These are phyloP conservation scores for Circaetus cinerascens DNA, from an alignment of 2,113 vertebrate genomes.

Conservation along the genomic window DNA sequence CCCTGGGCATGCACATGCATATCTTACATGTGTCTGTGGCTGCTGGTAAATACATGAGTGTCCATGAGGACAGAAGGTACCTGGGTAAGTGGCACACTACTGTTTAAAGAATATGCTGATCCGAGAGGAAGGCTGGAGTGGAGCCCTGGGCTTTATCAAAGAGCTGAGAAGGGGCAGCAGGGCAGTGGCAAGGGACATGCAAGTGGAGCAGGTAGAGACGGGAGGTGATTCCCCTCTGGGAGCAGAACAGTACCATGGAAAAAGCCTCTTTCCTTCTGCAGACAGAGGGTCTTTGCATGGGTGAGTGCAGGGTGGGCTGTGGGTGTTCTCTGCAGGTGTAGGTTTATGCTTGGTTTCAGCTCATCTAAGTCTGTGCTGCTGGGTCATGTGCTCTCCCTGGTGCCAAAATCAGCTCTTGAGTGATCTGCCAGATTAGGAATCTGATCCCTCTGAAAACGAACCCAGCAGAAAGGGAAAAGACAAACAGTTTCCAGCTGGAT, in stretches of 20 bases:
- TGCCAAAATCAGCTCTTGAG: conserved; percentile 52
- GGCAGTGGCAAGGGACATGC: not conserved
- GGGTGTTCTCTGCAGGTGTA: not conserved
- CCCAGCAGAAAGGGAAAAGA: conserved; percentile 52
- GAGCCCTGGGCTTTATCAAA: not conserved
- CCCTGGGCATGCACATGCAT: not conserved
- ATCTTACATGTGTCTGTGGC: not conserved
- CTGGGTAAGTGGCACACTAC: not conserved
- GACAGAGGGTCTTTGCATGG: not conserved
- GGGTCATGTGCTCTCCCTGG: not conserved
- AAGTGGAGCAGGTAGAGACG: not conserved
- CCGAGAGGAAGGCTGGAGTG: not conserved
- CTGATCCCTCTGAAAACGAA: conserved; percentile 54
- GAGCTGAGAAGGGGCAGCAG: not conserved
- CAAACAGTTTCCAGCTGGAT: conserved; percentile 54
- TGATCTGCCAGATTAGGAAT: conserved; percentile 59
- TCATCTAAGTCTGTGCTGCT: not conserved
- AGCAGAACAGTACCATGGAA: not conserved
- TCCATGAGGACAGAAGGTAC: not conserved
- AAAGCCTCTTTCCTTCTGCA: not conserved
- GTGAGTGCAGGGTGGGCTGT: not conserved
- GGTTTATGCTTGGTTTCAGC: not conserved
- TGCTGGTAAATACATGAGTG: not conserved
- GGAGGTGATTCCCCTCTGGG: not conserved
- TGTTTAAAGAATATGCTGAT: not conserved